Conservation (phyloP, 2,888 invertebrate genomes). For the Masnerella sp. region DNA sequence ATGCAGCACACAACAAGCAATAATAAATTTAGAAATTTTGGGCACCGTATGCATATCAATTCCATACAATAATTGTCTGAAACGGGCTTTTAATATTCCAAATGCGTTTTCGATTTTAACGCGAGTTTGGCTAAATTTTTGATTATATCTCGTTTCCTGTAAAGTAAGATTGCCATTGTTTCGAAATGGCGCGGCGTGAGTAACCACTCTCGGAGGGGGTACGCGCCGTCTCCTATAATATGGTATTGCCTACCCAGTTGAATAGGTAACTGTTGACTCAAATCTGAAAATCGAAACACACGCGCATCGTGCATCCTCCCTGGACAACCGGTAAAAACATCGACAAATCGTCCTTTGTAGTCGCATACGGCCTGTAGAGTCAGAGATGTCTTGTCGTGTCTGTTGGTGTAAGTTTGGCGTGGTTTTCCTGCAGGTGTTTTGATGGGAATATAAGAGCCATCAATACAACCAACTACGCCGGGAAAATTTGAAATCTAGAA, state of each 20-base stretch:
- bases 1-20: background rate
- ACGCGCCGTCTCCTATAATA: slow-evolving; percentile 11
- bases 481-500: slow-evolving; percentile 12
- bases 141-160: background rate
- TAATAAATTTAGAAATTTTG: too few species aligned
- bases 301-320: slow-evolving; percentile 15
- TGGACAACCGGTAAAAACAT: slow-evolving; percentile 6
- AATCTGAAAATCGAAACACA: slow-evolving; percentile 1
- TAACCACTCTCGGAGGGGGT: slow-evolving; percentile 1
- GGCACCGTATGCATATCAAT: slow-evolving; percentile 10
- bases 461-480: background rate
- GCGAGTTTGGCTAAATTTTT: background rate
- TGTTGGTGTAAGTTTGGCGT: background rate
- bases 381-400: background rate
- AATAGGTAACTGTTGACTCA: background rate
- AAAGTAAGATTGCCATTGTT: background rate
- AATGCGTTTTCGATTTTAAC: slow-evolving; percentile 11
- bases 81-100: background rate
- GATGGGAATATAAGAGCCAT: background rate
- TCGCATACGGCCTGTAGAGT: slow-evolving; percentile 7
- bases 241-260: background rate
- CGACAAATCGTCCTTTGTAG: background rate
- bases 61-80: background rate
- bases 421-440: background rate
- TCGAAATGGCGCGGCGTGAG: slow-evolving; percentile 3